Base-by-base conservation (phyloP, 2,113 vertebrate genomes). In the Hippocampus zosterae region DNA sequence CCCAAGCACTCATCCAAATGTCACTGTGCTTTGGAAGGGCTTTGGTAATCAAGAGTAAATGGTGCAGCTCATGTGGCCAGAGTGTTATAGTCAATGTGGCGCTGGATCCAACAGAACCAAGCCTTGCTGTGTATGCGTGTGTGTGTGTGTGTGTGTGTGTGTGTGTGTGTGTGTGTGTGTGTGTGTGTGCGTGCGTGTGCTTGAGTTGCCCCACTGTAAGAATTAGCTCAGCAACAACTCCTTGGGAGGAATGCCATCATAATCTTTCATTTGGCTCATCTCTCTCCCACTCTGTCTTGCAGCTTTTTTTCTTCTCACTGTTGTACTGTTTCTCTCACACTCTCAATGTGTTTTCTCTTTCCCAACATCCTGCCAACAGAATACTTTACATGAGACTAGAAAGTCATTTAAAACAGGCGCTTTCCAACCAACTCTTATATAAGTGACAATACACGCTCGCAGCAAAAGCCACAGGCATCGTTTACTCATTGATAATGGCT, bases 171-270 rank as follows among this genome's bases (percentile, higher is more conserved):
- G 33, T 37, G 33, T 37, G 33, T 37, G 33, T 37, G 33, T 33
- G 33, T 5, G 33, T 53, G 60, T 25, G 23, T 72, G 63, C 72
- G 60, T 57, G 7, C 42, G 40, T 65, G 11, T 0, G 50, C 67
- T 62, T 66, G 41, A 67, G 55, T 62, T 61, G 37, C 82, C 60
- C 75, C 72, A 33, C 55, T 74, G 75, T 67, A 69, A 79, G 78
- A 62, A 62, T 77, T 78, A 73, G 81, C 78, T 46, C 63, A 60
- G 75, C 41, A 18, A 59, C 73, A 71, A 77, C 79, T 86, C 72
- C 71, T 71, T 76, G 71, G 69, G 82, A 82, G 71, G 73, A 65
- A 82, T 71, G 82, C 72, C 82, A 84, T 29, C 27, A 56, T 83
- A 84, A 87, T 87, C 77, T 72, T 73, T 37, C 29, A 61, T 76